Conservation (phyloP, 2,888 invertebrate species). For the Pseudococcus longispinus region DNA sequence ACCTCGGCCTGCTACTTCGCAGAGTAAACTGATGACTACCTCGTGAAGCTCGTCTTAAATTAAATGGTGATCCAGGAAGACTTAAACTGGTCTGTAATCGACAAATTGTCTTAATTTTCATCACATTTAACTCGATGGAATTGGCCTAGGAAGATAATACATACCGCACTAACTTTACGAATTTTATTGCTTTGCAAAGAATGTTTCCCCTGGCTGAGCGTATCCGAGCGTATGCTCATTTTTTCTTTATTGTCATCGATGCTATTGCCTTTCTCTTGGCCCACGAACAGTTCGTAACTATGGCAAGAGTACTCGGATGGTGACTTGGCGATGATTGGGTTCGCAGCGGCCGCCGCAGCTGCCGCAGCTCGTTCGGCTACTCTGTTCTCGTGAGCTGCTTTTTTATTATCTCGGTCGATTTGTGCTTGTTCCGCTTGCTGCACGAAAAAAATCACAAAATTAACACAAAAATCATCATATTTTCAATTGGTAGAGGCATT, state of each 20-base stretch:
- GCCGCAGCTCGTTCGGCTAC: conserved; percentile 57
- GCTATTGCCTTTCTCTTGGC: conserved; percentile 81
- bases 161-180: conserved; percentile 94
- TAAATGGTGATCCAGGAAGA: conserved; percentile 96
- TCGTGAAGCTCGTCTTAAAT: conserved; percentile 85
- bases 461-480: background rate
- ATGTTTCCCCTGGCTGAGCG: conserved; percentile 80
- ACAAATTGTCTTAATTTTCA: background rate
- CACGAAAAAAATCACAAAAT: background rate
- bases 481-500: background rate
- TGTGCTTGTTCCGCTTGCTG: conserved; percentile 88
- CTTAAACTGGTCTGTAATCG: conserved; percentile 88
- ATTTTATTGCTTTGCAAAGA: conserved; percentile 68
- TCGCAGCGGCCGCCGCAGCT: conserved; percentile 60
- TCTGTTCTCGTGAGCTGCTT: conserved; percentile 67
- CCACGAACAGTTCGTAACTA: conserved; percentile 90
- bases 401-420: conserved; percentile 72
- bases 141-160: conserved; percentile 65
- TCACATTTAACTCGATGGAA: too few relatives aligned
- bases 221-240: conserved; percentile 84
- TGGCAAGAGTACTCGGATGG: conserved; percentile 91
- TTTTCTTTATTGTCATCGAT: conserved; percentile 90
- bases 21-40: conserved; percentile 92
- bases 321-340: conserved; percentile 65
- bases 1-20: conserved; percentile 74